Conservation (phyloP, 2,113 vertebrate genomes). For the Ceyx melanurus region DNA sequence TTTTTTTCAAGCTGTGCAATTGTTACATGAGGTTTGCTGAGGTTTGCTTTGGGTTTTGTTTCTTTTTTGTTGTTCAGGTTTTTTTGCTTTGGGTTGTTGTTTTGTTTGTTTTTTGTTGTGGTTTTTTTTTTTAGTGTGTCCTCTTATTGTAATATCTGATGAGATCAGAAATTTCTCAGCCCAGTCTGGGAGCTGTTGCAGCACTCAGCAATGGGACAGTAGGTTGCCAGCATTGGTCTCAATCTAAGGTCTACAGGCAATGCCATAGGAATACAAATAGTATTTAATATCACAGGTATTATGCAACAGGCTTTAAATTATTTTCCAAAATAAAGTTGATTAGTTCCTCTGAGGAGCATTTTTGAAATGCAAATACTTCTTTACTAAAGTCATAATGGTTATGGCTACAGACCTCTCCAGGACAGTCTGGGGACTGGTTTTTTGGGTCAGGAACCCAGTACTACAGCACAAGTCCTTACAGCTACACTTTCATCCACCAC, state of each 20-base stretch:
- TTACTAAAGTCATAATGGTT: background rate
- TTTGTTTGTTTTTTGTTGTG: background rate
- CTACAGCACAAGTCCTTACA: background rate
- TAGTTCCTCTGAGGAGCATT: background rate
- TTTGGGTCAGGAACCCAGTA: background rate
- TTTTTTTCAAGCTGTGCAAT: slow-evolving; percentile 1
- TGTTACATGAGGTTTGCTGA: background rate
- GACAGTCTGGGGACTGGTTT: background rate
- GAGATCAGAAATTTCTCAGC: slow-evolving; percentile 10
- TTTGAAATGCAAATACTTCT: background rate
- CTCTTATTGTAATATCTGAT: background rate
- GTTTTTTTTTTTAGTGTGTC: background rate
- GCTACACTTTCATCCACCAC: background rate
- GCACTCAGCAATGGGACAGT: background rate
- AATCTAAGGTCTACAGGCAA: background rate
- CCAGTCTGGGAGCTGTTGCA: background rate
- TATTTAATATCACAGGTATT: background rate
- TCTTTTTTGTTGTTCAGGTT: too few relatives aligned
- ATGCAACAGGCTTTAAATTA: background rate
- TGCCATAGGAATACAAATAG: background rate
- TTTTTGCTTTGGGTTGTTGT: background rate
- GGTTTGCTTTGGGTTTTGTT: background rate
- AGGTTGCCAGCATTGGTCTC: background rate
- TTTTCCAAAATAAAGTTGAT: background rate
- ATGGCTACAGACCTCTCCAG: background rate